Conservation (phyloP, 2,888 invertebrate species). For the Sycophila texana region DNA sequence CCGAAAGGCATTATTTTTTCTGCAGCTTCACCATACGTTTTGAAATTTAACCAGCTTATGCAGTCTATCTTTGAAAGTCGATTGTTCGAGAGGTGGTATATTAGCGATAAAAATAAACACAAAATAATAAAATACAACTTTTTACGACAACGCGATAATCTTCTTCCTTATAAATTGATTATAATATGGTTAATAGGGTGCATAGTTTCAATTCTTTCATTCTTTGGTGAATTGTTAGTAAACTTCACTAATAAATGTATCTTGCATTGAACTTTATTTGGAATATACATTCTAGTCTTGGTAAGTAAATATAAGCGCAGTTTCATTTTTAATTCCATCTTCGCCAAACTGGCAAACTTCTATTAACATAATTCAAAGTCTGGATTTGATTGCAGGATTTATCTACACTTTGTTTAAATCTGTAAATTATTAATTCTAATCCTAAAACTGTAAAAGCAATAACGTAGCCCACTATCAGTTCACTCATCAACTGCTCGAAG, state of each 20-base stretch:
- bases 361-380: not conserved
- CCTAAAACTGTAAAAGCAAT: not conserved
- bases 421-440: not conserved
- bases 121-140: no score
- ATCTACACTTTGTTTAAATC: not conserved
- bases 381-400: not conserved
- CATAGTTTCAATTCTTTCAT: no score
- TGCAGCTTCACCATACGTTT: slow-evolving; percentile 15
- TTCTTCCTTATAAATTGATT: no score
- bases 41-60: not conserved
- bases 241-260: no score
- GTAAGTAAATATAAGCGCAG: no score
- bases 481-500: not conserved
- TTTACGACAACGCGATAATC: no score
- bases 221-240: no score
- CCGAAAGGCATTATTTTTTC: slow-evolving; percentile 20
- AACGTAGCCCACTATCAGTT: not conserved
- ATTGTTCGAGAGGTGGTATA: not conserved
- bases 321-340: no score
- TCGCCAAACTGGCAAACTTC: no score
- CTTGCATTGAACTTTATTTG: no score
- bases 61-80: not conserved
- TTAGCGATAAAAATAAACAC: not conserved
- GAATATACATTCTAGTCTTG: no score
- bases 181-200: no score